Evolutionary conservation across 1,140 invertebrate genomes (phyloP), one percentile per base, ranked within the genome.

Genomic region (Homarus americanus): DNA sequence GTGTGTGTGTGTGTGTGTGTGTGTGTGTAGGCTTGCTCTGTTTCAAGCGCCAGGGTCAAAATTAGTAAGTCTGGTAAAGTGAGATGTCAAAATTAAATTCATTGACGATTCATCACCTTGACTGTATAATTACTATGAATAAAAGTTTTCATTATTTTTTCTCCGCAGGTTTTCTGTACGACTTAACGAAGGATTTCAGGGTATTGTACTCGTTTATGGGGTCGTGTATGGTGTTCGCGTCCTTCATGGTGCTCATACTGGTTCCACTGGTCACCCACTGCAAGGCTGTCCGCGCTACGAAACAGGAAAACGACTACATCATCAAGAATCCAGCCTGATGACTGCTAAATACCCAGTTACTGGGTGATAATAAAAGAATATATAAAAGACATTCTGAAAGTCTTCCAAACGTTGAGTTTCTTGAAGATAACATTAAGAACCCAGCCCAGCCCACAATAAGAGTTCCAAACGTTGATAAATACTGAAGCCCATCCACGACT

Each of bases 131-230:
- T 49, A 49, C 32, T 5, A 7, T 28, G 4, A 34, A 7, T 34
- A 34, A 36, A 0, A 12, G 0, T 9, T 5, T 75, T 34, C 38
- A 75, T 34, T 40, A 12, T 73, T 73, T 3, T 32, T 84, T 69
- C 3, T 28, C 66, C 20, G 0, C 72, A 86, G 83, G 83, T 49
- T 4, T 86, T 20, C 38, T 86, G 40, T 86, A 28, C 72, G 83
- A 86, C 41, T 15, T 41, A 1, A 86, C 83, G 20, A 44, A 73
- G 69, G 72, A 69, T 41, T 86, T 76, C 83, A 15, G 2, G 69
- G 66, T 40, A 72, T 28, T 86, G 83, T 86, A 86, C 83, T 24
- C 34, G 69, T 36, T 86, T 9, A 86, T 86, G 83, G 83, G 83
- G 24, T 34, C 24, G 28, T 73, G 72, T 58, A 86, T 86, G 83